phyloP scores from a whole-genome alignment of 2,797 vertebrate genomes.

The Coracias cyanogaster region DNA sequence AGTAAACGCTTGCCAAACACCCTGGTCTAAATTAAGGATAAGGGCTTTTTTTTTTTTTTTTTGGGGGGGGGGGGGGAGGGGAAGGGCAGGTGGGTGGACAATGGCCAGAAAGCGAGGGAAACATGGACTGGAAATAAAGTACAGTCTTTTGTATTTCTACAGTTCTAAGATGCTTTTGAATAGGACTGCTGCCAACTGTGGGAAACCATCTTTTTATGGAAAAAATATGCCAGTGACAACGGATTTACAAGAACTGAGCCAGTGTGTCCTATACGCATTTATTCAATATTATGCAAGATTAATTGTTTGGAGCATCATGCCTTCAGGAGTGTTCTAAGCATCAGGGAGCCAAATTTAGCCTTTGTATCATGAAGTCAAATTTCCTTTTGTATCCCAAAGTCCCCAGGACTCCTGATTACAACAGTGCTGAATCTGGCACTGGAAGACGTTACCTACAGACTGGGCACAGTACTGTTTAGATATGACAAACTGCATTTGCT shows the following conservation, averaged over 20 bases:
- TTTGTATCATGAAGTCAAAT: conserved; percentile 45
- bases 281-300: conserved; percentile 21
- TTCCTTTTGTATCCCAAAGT: conserved; percentile 47
- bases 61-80: accelerated
- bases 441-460: conserved; percentile 45
- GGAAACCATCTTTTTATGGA: conserved; percentile 28
- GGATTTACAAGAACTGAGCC: conserved; percentile 5
- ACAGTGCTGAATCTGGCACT: conserved; percentile 54
- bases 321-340: conserved; percentile 39
- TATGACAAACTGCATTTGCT: conserved; percentile 48
- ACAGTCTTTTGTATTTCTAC: not conserved
- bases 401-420: conserved; percentile 56
- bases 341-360: conserved; percentile 41
- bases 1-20: conserved; percentile 26
- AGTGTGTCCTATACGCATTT: not conserved
- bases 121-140: not conserved
- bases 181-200: conserved; percentile 12
- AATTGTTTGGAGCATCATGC: conserved; percentile 35
- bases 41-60: not conserved
- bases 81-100: not conserved
- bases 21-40: not conserved
- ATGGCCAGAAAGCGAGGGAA: not conserved
- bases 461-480: conserved; percentile 47
- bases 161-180: conserved; percentile 30
- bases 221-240: conserved; percentile 15